Conservation (phyloP, 1,140 invertebrate genomes). For the Sminthurides bifidus region DNA sequence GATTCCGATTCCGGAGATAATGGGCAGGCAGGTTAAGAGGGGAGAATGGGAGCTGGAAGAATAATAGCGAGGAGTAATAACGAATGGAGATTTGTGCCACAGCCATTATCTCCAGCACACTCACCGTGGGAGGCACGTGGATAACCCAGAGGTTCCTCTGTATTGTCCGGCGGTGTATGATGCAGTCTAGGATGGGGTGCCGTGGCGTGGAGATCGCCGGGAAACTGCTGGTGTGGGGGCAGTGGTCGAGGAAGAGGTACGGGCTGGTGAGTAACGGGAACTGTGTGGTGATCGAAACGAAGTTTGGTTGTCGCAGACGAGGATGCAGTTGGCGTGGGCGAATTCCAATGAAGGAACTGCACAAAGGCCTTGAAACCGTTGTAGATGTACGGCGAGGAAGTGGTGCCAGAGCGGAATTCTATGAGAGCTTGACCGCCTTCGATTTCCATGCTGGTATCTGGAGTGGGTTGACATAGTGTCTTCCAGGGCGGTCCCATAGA, state of each 20-base stretch:
- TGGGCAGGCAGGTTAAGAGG: too few species aligned
- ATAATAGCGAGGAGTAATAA: too few species aligned
- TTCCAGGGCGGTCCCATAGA: conserved; percentile 24
- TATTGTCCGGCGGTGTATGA: neutral
- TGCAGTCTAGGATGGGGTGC: neutral
- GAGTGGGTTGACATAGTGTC: conserved; percentile 21
- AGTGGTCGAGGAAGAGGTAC: neutral
- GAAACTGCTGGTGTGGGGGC: neutral
- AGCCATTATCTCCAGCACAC: too few species aligned
- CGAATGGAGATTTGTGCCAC: too few species aligned
- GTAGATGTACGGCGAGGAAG: conserved; percentile 23
- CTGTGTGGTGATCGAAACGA: too few species aligned
- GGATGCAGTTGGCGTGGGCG: neutral
- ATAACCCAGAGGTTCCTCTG: conserved; percentile 24
- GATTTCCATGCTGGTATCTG: conserved; percentile 16
- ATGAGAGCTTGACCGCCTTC: conserved; percentile 26
- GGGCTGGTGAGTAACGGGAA: too few species aligned
- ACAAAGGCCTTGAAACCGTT: conserved; percentile 31
- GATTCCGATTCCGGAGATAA: too few species aligned
- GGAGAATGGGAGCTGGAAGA: too few species aligned
- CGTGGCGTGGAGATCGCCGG: neutral
- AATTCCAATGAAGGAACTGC: conserved; percentile 19
- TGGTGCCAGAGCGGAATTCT: conserved; percentile 27
- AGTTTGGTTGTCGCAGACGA: too few species aligned
- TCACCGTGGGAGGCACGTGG: conserved; percentile 27